Conservation (phyloP, 1,140 invertebrate genomes). For the Danaus plexippus region DNA sequence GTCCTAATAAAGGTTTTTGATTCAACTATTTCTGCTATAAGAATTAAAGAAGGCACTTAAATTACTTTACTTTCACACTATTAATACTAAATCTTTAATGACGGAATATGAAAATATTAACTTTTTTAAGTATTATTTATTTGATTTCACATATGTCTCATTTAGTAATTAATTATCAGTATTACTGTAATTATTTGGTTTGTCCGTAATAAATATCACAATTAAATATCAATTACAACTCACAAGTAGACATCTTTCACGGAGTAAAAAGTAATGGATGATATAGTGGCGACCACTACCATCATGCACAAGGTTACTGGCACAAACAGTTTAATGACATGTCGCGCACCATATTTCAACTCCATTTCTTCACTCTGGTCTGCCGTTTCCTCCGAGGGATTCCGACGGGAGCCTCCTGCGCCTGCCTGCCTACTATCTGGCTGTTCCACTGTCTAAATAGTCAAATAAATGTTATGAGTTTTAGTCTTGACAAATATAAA, state of each 20-base stretch:
- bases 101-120: too few species aligned
- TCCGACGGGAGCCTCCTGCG: slow-evolving; percentile 27
- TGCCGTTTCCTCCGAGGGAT: slow-evolving; percentile 30
- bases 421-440: slow-evolving; percentile 32
- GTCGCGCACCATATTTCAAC: slow-evolving; percentile 96
- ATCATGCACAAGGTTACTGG: slow-evolving; percentile 98
- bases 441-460: slow-evolving; percentile 48
- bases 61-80: too few species aligned
- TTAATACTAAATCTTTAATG: too few species aligned
- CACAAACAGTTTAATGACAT: slow-evolving; percentile 98
- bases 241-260: slow-evolving; percentile 94
- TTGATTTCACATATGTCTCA: too few species aligned
- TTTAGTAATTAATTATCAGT: too few species aligned
- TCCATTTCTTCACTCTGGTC: slow-evolving; percentile 87
- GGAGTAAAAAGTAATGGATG: slow-evolving; percentile 93
- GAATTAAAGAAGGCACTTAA: too few species aligned
- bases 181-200: too few species aligned
- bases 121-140: too few species aligned
- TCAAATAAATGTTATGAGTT: neutral
- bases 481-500: neutral
- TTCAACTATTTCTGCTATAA: neutral
- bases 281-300: slow-evolving; percentile 96
- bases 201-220: too few species aligned
- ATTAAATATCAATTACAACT: slow-evolving; percentile 59
- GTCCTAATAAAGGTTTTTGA: neutral